Percentiles rank a stretch among this genome's conserved stretches.
phyloP scores from a whole-genome alignment of 2,797 vertebrate species.

The Dendrocincla fuliginosa region DNA sequence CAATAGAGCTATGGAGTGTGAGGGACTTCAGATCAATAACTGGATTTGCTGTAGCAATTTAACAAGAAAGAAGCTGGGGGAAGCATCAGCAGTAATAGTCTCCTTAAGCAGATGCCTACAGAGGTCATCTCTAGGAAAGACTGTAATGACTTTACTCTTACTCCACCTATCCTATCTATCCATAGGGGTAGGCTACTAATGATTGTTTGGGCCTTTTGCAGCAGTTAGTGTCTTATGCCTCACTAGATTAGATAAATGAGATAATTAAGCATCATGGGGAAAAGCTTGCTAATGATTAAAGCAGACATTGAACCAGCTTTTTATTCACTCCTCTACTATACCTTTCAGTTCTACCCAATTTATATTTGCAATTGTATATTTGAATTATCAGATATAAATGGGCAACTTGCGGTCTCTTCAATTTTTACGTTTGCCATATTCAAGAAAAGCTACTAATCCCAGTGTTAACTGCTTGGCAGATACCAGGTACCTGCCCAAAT shows the following conservation, averaged over 20 bases:
- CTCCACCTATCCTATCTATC: not conserved
- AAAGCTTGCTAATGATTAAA: constrained; percentile 43
- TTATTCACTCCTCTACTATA: not conserved
- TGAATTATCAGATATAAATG: not conserved
- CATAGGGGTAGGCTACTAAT: not conserved
- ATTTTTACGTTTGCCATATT: not conserved
- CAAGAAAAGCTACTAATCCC: not conserved
- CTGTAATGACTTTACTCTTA: constrained; percentile 22
- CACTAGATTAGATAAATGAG: constrained; percentile 59
- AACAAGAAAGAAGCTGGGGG: not conserved
- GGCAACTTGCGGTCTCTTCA: not conserved
- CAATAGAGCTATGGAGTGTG: not conserved
- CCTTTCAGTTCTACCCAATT: not conserved
- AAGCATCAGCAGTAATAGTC: not conserved
- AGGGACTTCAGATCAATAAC: constrained; percentile 12
- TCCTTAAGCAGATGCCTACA: not conserved
- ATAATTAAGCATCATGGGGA: constrained; percentile 40
- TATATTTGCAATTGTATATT: not conserved
- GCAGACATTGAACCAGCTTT: not conserved
- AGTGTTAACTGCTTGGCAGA: not conserved
- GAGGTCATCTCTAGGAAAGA: not conserved
- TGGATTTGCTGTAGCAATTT: not conserved
- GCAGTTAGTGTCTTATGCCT: constrained; percentile 46
- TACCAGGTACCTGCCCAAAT: not conserved
- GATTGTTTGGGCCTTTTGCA: constrained; percentile 4